phyloP scores from a whole-genome alignment of 2,113 vertebrate genomes.

The Callorhinus ursinus region DNA sequence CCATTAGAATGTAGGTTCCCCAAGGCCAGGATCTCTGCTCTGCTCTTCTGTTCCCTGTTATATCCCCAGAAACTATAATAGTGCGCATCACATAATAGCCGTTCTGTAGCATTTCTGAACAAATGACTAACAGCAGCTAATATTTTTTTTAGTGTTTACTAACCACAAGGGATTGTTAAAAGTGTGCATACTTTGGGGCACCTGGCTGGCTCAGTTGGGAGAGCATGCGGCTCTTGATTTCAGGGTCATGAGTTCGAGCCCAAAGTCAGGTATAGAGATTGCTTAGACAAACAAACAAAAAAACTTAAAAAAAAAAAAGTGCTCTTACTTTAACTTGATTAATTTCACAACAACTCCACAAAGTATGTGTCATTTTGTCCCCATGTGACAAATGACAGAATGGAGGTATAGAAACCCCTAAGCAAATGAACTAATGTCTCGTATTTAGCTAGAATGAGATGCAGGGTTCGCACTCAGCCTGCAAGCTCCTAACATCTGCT shows the following conservation, averaged over 20 bases:
- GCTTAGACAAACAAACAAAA: background rate
- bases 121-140: background rate
- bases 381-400: slow-evolving; percentile 60
- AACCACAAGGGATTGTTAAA: background rate
- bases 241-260: background rate
- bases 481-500: background rate
- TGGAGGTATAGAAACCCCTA: slow-evolving; percentile 56
- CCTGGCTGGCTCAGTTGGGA: background rate
- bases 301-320: background rate
- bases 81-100: background rate
- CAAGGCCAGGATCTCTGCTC: slow-evolving; percentile 18
- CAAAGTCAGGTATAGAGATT: background rate
- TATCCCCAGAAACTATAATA: background rate
- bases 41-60: background rate
- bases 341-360: slow-evolving; percentile 68
- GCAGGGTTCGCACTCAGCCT: slow-evolving; percentile 59
- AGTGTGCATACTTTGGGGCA: slow-evolving; percentile 45
- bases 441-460: slow-evolving; percentile 41
- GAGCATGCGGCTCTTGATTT: background rate
- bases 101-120: slow-evolving; percentile 41
- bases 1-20: background rate
- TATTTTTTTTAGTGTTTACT: background rate
- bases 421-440: slow-evolving; percentile 14
- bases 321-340: slow-evolving; percentile 52
- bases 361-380: slow-evolving; percentile 62